Conservation (phyloP, 2,888 invertebrate genomes). For the Lacanobia wlatinum region DNA sequence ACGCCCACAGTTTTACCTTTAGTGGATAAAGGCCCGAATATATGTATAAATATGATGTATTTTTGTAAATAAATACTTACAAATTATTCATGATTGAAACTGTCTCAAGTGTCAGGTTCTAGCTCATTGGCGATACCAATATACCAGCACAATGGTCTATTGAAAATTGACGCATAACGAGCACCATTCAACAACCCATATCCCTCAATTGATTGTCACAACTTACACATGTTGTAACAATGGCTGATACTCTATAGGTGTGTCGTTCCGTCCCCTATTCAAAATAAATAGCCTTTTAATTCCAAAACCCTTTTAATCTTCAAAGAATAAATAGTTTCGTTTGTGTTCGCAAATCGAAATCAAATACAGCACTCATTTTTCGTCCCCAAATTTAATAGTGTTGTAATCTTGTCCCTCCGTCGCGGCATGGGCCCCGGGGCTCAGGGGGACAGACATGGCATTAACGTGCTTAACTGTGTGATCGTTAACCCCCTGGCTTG, state of each 20-base stretch:
- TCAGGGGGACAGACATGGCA: conserved; percentile 59
- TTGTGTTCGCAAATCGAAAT: conserved; percentile 70
- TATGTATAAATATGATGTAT: not conserved
- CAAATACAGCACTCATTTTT: conserved; percentile 79
- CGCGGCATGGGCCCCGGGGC: conserved; percentile 19
- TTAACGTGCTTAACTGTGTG: conserved; percentile 61
- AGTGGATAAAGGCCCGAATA: not conserved
- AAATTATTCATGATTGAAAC: not conserved
- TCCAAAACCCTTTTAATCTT: conserved; percentile 56
- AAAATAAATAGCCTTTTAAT: conserved; percentile 53
- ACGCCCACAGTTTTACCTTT: not conserved
- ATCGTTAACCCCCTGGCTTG: conserved; percentile 53
- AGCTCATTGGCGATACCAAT: conserved; percentile 19
- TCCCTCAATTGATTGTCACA: conserved; percentile 39
- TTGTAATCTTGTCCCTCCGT: conserved; percentile 74
- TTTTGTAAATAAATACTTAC: conserved; percentile 1
- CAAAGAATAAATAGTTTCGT: conserved; percentile 57
- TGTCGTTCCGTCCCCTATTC: conserved; percentile 13
- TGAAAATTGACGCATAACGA: conserved; percentile 48
- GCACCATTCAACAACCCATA: conserved; percentile 46
- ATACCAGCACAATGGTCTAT: conserved; percentile 22
- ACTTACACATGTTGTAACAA: conserved; percentile 41
- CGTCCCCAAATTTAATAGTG: conserved; percentile 78
- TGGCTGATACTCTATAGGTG: conserved; percentile 15
- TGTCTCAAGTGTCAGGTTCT: not conserved